Evolutionary conservation across 1,140 invertebrate species (phyloP), one percentile per base, ranked within the genome.

Genomic region (Dreissena polymorpha): DNA sequence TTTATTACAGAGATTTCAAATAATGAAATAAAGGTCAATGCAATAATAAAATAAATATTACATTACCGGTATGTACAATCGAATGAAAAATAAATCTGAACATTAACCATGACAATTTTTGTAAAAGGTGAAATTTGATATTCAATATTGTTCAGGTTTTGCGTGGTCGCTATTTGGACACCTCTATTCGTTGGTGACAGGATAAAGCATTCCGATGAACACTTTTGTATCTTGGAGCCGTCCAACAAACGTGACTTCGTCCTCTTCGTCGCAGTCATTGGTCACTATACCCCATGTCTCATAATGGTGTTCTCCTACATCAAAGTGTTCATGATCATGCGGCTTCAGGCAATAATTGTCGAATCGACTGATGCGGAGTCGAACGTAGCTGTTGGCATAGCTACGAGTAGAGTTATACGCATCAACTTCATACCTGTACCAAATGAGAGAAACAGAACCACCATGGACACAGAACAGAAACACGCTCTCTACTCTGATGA

Each of bases 151-250:
- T 68, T 0, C 53, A 63, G 73, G 73, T n/a, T 75, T 8, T 83
- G 60, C 60, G 80, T 83, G 25, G 14, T 83, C 49, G 80, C 65
- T 5, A 81, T 85, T 21, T 85, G 84, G 84, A 85, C 84, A 10
- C 84, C 84, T 21, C 84, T 77, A 0, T 85, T 85, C 27, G 71
- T 85, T 50, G 78, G 68, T 13, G 84, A 85, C 39, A 60, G 84
- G 23, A 50, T 85, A n/a, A 81, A 82, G 21, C 77, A 82, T 50
- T 71, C 71, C 12, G 78, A 81, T 29, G 13, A 21, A 10, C 68
- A 85, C 72, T 72, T 57, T 50, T 85, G 84, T 53, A 85, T 85
- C n/a, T 85, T 77, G 84, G 73, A 81, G 55, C 84, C 84, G 49
- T 81, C 71, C 0, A 73, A 85, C 57, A 85, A 85, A 67, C 53